Conservation (phyloP, 2,888 invertebrate species). For the Ecdyonurus torrentis region DNA sequence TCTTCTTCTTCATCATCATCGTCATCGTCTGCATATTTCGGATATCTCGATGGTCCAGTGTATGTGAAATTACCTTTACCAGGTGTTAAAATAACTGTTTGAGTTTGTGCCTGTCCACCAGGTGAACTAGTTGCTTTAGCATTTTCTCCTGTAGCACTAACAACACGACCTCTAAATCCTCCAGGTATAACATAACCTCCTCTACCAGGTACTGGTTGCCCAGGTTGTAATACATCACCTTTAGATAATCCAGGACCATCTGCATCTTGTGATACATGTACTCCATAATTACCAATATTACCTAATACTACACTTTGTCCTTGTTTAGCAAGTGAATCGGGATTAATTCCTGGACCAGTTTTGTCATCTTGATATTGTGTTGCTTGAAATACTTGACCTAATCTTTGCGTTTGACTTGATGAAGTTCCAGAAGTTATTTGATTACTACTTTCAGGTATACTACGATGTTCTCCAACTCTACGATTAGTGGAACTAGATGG, state of each 20-base stretch:
- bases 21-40: constrained; percentile 1
- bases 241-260: constrained; percentile 29
- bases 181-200: constrained; percentile 47
- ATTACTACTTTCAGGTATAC: background rate
- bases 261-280: constrained; percentile 41
- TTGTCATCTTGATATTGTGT: background rate
- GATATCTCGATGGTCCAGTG: constrained; percentile 8
- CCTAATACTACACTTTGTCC: constrained; percentile 46
- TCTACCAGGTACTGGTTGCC: constrained; percentile 47
- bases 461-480: background rate
- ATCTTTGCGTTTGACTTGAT: background rate
- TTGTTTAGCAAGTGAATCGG: constrained; percentile 35
- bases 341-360: too few species aligned
- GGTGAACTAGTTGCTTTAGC: constrained; percentile 32
- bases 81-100: constrained; percentile 36
- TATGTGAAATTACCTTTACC: constrained; percentile 29
- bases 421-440: background rate
- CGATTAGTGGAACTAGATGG: background rate
- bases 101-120: constrained; percentile 45
- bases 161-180: constrained; percentile 47
- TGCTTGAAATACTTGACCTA: background rate
- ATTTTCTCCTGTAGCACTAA: constrained; percentile 26
- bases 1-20: constrained; percentile 3
- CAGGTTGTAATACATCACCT: constrained; percentile 43
- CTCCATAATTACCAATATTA: constrained; percentile 38